Base-by-base conservation (phyloP, 2,888 invertebrate genomes). In the Chloroclysta siterata region DNA sequence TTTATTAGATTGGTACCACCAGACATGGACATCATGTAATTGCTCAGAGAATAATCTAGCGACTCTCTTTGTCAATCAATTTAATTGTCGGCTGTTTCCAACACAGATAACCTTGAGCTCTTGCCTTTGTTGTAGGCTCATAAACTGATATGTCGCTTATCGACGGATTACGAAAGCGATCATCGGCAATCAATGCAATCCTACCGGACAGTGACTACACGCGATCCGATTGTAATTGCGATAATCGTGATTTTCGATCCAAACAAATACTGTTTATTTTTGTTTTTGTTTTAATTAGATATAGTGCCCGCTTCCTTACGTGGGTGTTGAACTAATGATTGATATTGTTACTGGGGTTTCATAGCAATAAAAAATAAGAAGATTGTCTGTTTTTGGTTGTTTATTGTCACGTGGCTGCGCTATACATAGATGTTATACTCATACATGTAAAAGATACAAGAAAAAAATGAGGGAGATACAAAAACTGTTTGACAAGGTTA, bases 151-250 rank as follows among this genome's bases (percentile, higher is more conserved):
- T 73, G 71, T 64, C 59, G 66, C 72, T 80, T 81, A 82, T 84
- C 82, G 76, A 61, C 64, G 69, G 74, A 78, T 84, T 84, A 80
- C 78, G 76, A 81, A 80, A 82, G 74, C 73, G 70, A 75, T 75
- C 65, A 73, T 76, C 72, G 52, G 68, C 77, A 80, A 81, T 80
- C 78, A 74, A 72, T 74, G 73, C 80, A 80, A 81, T 81, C 78
- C 74, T 72, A 68, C 64, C 75, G 74, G 71, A 72, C 64, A 66
- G 59, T 68, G 63, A 65, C 48, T 60, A 41, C 62, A 71, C 71
- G 71, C 71, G 46, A 66, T 56, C 60, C 48, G 53, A n/a, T 53
- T 56, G 36, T 61, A 55, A 52, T 71, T 67, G 64, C 66, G 56
- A 55, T 68, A 66, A 71, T 63, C 59, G 54, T 33, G 54, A 47